Evolutionary conservation across 2,888 invertebrate species (phyloP).

Genomic region (Limenitis camilla): DNA sequence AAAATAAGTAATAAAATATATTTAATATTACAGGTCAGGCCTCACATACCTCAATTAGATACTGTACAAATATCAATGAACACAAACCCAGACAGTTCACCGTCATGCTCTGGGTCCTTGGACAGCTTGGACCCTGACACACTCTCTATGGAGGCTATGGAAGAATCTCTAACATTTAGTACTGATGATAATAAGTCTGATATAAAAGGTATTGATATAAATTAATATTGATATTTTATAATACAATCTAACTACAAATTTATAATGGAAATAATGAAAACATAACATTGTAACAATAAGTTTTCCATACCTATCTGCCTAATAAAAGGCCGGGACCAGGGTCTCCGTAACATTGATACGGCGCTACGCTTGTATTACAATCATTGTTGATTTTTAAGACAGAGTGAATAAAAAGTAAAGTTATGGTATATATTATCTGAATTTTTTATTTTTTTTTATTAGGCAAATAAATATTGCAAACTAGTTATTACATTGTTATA

Average conservation of each 20-base stretch:
- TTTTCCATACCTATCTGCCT: too few species aligned
- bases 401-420: too few species aligned
- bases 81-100: conserved; percentile 58
- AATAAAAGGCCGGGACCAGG: too few species aligned
- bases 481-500: too few species aligned
- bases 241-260: neutral
- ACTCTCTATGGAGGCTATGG: conserved; percentile 63
- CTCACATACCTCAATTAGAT: conserved; percentile 79
- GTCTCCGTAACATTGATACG: too few species aligned
- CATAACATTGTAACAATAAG: too few species aligned
- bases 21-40: conserved; percentile 66
- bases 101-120: conserved; percentile 63
- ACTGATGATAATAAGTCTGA: conserved; percentile 58
- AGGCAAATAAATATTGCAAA: too few species aligned
- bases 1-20: too few species aligned
- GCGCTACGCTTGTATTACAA: too few species aligned
- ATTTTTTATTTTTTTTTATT: too few species aligned
- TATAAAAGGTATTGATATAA: conserved; percentile 51
- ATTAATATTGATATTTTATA: neutral
- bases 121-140: conserved; percentile 64
- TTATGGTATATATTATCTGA: too few species aligned
- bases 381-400: too few species aligned
- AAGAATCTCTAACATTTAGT: conserved; percentile 58
- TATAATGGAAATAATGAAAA: neutral
- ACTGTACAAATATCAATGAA: conserved; percentile 72